Percentiles rank a stretch among this genome's conserved stretches.
Conservation (phyloP, 2,113 vertebrate species). For the Grallaria varia region DNA sequence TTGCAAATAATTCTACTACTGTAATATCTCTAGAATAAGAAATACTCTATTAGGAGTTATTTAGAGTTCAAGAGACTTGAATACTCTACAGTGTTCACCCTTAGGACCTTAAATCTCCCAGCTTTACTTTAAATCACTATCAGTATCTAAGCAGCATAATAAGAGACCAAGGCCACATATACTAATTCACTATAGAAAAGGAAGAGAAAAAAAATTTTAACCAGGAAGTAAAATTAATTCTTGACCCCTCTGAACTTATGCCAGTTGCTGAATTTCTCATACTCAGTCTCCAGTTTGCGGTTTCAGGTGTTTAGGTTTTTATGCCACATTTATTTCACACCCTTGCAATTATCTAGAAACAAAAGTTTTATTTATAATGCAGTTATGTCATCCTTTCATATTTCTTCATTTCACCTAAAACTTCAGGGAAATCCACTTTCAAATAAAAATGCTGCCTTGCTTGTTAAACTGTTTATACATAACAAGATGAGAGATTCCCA, state of each 20-base stretch:
- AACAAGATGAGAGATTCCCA: neutral
- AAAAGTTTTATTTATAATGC: neutral
- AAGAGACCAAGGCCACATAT: neutral
- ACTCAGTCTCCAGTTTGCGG: accelerated
- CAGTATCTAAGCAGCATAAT: neutral
- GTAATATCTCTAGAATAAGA: neutral
- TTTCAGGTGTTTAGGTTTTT: neutral
- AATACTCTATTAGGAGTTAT: neutral
- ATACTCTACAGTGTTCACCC: neutral
- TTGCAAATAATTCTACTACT: neutral
- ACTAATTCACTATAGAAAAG: neutral
- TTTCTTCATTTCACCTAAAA: neutral
- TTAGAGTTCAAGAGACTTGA: neutral
- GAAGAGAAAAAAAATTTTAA: neutral
- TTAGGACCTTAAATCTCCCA: neutral
- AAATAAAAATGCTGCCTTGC: neutral
- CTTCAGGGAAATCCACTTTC: neutral
- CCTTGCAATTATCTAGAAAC: neutral
- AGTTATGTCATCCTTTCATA: neutral
- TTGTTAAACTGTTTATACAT: neutral
- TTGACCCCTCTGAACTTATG: neutral
- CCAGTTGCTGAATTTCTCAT: neutral
- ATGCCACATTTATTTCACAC: neutral
- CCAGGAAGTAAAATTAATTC: neutral
- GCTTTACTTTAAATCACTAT: neutral